Conservation (phyloP, 92 coral and sea anemone genomes). For the Epizoanthus ramosus region DNA sequence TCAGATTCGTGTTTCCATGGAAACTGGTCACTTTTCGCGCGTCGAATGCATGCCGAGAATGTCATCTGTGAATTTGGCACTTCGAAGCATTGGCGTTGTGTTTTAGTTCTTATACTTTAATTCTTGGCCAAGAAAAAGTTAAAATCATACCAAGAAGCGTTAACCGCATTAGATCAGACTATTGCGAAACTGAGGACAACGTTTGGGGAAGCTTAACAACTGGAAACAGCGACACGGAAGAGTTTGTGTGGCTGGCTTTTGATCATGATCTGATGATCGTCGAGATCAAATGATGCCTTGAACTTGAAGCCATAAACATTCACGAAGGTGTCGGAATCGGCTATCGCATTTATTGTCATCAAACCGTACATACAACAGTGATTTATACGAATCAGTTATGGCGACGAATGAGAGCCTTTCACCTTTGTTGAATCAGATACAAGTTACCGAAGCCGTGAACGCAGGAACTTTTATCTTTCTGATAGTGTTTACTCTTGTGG, state of each 20-base stretch:
- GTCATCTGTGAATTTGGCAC: slow-evolving; percentile 1
- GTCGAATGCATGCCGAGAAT: slow-evolving; percentile 37
- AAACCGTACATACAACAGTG: background rate
- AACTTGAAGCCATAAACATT: too few species aligned
- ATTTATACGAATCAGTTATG: slow-evolving; percentile 1
- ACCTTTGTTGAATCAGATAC: background rate
- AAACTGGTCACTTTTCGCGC: slow-evolving; percentile 37
- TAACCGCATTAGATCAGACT: too few species aligned
- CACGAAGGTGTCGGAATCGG: too few species aligned
- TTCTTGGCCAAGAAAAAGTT: too few species aligned
- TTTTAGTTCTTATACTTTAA: background rate
- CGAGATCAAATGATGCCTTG: too few species aligned
- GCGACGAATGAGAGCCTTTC: slow-evolving; percentile 2
- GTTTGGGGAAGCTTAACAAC: too few species aligned
- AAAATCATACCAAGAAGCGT: too few species aligned
- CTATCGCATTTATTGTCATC: too few species aligned
- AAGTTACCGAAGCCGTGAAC: slow-evolving; percentile 56
- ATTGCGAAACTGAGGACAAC: too few species aligned
- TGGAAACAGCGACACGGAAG: too few species aligned
- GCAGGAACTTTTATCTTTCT: slow-evolving; percentile 70
- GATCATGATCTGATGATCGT: too few species aligned
- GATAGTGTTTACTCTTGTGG: slow-evolving; percentile 71
- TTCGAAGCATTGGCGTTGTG: background rate
- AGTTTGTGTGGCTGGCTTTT: too few species aligned
- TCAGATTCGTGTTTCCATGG: slow-evolving; percentile 35